Base-by-base conservation (phyloP, 2,888 invertebrate species). In the Troglohyphantes excavatus region DNA sequence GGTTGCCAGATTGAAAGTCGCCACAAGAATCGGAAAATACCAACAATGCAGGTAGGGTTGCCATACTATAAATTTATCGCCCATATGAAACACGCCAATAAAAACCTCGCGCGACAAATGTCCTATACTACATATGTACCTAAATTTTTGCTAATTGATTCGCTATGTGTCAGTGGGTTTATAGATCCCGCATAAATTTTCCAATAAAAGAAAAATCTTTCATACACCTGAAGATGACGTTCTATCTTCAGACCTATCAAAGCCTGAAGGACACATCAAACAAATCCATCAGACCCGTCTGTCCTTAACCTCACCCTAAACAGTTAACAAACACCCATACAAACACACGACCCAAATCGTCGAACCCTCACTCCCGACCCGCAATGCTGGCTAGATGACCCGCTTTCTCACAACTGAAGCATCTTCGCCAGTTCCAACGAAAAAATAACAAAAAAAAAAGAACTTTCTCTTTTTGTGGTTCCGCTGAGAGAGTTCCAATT, bases 301-400 rank as follows among this genome's bases (percentile, higher is more conserved):
- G 53, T n/a, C 53, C 53, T 53, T 53, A 53, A 53, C 53, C 53
- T 39, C 17, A 17, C 53, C 13, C 39, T 1, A 53, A n/a, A 17
- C 39, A n/a, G 17, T 53, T 53, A n/a, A 9, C 53, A 53, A 53
- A n/a, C 13, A n/a, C 53, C 21, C 70, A 19, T 29, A 29, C 19
- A 33, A n/a, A 27, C 29, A 78, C 43, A 21, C 78, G 63, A 65
- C 78, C 78, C 43, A 75, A 29, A 75, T 75, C 26, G 39, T 13
- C 9, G 39, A 23, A 33, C 63, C 63, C 43, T 46, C 72, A 53
- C 39, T 63, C 17, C n/a, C 23, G 33, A 21, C 85, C 85, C 85
- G 76, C 85, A 86, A 67, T 78, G 70, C 67, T 78, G 83, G 84
- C 59, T 13, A 11, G 67, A 46, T 86, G 85, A 86, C 85, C 85